phyloP scores from a whole-genome alignment of 2,888 invertebrate genomes.

The Trachelus stipa region DNA sequence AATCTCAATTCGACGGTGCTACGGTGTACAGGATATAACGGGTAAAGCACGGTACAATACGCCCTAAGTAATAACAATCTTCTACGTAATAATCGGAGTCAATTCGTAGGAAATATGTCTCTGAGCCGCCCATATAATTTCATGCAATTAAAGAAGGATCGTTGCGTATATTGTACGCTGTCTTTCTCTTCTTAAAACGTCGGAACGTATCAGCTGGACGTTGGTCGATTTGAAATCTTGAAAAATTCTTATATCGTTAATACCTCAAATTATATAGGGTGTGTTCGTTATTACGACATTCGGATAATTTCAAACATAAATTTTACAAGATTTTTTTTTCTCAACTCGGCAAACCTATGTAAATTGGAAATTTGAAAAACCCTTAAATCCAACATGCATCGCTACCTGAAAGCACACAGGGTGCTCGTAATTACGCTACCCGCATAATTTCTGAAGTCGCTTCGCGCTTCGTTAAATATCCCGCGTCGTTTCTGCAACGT shows the following conservation, averaged over 20 bases:
- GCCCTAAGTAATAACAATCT: background rate
- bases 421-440: background rate
- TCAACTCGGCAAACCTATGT: no score
- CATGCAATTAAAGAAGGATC: background rate
- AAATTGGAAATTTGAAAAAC: no score
- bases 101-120: background rate
- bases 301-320: no score
- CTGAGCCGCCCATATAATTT: background rate
- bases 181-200: background rate
- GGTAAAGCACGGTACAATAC: background rate
- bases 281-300: no score
- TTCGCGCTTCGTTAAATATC: background rate
- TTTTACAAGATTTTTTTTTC: background rate
- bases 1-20: background rate
- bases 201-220: no score
- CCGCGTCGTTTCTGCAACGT: background rate
- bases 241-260: no score
- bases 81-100: background rate
- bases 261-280: no score
- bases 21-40: background rate
- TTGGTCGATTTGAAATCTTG: no score
- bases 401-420: background rate
- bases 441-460: background rate
- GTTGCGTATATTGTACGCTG: background rate
- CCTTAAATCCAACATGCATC: background rate